Conservation (phyloP, 1,140 invertebrate species). For the Megalopta genalis region DNA sequence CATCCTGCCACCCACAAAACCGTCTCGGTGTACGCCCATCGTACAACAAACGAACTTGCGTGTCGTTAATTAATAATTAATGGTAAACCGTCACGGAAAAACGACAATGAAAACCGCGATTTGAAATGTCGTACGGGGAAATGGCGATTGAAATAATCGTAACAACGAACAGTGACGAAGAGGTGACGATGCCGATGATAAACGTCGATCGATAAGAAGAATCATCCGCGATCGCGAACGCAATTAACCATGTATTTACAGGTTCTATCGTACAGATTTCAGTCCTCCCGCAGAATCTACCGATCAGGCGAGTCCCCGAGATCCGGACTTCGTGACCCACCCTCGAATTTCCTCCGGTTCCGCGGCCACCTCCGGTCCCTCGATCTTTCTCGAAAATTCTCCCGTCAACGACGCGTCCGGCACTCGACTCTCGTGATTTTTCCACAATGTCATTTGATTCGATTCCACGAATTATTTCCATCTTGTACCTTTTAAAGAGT, state of each 20-base stretch:
- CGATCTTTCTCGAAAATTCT: too few species aligned
- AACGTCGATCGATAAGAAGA: slow-evolving; percentile 18
- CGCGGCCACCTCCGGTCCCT: background rate
- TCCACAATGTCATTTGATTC: too few species aligned
- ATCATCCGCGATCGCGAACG: slow-evolving; percentile 20
- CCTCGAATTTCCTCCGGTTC: background rate
- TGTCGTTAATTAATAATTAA: background rate
- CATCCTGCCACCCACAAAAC: background rate
- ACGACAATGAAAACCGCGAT: slow-evolving; percentile 69
- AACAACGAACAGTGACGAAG: slow-evolving; percentile 65
- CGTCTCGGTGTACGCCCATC: too few species aligned
- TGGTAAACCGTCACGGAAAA: background rate
- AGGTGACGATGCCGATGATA: slow-evolving; percentile 61
- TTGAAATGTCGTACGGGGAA: slow-evolving; percentile 54
- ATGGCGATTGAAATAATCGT: slow-evolving; percentile 68
- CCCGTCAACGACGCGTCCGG: too few species aligned
- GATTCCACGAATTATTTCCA: too few species aligned
- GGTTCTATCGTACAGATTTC: slow-evolving; percentile 52
- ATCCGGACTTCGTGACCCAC: background rate
- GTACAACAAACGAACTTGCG: background rate
- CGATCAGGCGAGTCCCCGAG: background rate
- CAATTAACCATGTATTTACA: slow-evolving; percentile 77
- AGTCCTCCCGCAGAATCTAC: background rate
- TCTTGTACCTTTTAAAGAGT: too few species aligned
- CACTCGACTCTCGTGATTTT: too few species aligned